These are phyloP conservation scores for Eupithecia subumbrata DNA, from an alignment of 2,888 invertebrate species.

Conservation along the genomic window DNA sequence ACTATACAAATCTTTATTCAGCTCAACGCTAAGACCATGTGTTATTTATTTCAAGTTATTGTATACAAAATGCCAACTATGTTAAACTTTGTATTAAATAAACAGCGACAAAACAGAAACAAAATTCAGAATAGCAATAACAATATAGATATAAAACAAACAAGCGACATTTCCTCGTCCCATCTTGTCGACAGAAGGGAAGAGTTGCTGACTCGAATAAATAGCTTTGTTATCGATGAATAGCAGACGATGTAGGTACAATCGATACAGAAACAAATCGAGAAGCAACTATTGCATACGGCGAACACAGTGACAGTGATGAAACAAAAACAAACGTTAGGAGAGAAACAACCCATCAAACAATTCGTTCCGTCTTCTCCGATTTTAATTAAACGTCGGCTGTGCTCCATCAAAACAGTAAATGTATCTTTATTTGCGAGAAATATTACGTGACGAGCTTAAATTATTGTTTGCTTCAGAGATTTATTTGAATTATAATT, in stretches of 20 bases:
- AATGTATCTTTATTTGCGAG: conserved; percentile 50
- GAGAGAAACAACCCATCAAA: conserved; percentile 47
- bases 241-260: conserved; percentile 45
- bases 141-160: conserved; percentile 43
- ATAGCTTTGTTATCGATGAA: conserved; percentile 54
- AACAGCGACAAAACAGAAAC: neutral
- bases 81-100: neutral
- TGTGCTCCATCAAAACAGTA: conserved; percentile 46
- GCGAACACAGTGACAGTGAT: conserved; percentile 29
- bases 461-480: conserved; percentile 52
- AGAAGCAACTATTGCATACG: conserved; percentile 42
- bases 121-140: conserved; percentile 22
- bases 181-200: conserved; percentile 48
- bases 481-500: conserved; percentile 46
- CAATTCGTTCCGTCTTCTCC: conserved; percentile 53
- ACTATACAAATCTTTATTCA: too few relatives aligned
- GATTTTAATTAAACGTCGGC: conserved; percentile 63
- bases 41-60: too few relatives aligned
- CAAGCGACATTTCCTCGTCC: conserved; percentile 36
- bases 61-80: neutral
- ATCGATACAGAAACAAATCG: conserved; percentile 51
- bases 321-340: conserved; percentile 39
- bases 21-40: too few relatives aligned
- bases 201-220: conserved; percentile 46
- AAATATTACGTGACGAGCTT: conserved; percentile 52